These are phyloP conservation scores for Anabacerthia variegaticeps DNA, from an alignment of 2,797 vertebrate species.

Conservation along the genomic window DNA sequence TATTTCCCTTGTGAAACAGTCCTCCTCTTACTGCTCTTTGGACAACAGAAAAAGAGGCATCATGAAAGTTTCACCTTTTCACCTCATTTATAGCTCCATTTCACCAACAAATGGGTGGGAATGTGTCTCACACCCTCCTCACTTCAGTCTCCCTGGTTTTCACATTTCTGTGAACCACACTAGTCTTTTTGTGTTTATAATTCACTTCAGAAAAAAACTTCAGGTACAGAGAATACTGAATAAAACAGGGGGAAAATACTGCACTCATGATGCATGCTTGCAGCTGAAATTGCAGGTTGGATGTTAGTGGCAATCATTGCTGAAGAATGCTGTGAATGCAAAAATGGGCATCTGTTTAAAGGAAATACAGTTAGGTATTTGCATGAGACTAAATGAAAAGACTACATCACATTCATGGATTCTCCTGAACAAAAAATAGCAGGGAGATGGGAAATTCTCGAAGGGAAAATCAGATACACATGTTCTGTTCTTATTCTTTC, in stretches of 20 bases:
- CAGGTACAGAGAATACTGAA: background rate
- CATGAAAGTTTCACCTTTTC: background rate
- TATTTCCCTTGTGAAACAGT: background rate
- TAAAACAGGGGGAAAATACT: background rate
- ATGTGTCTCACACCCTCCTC: background rate
- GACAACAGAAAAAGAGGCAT: background rate
- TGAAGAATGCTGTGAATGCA: background rate
- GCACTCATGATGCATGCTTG: background rate
- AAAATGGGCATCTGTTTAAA: background rate
- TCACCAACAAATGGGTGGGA: rapidly evolving
- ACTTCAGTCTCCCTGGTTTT: background rate
- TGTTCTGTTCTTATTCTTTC: background rate
- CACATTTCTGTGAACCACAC: background rate
- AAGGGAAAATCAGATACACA: background rate
- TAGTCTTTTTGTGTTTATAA: background rate
- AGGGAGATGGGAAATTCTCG: background rate
- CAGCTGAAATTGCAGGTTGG: background rate
- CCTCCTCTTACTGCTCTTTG: background rate
- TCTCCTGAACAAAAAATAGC: background rate
- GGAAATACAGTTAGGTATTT: background rate
- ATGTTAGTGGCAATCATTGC: background rate
- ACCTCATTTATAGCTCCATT: background rate
- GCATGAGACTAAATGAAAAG: background rate
- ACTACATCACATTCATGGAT: no score
- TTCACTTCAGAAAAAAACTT: background rate